Conservation (phyloP, 2,797 vertebrate genomes). For the Clarias platycephalus region DNA sequence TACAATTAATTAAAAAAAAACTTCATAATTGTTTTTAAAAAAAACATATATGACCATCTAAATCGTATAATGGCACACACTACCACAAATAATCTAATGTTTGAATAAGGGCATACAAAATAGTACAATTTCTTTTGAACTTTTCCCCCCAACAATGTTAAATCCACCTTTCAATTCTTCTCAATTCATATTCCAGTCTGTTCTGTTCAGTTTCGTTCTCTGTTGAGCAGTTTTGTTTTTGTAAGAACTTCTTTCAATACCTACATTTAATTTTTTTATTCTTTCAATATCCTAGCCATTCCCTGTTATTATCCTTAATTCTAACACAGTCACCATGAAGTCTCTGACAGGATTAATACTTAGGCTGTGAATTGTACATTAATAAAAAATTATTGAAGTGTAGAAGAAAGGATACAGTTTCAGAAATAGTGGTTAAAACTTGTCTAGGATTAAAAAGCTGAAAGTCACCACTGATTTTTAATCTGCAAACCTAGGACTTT, state of each 20-base stretch:
- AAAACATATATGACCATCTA: not conserved
- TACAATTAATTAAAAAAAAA: not conserved
- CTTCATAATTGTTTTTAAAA: too few species aligned
- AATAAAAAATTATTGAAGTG: not conserved
- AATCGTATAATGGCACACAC: not conserved
- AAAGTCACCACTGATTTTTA: not conserved
- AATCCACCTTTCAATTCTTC: not conserved
- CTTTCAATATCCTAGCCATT: too few species aligned
- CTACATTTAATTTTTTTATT: not conserved
- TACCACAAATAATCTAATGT: not conserved
- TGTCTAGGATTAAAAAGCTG: not conserved
- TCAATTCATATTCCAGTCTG: not conserved
- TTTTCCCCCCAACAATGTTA: not conserved
- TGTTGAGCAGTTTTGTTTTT: not conserved
- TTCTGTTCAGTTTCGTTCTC: not conserved
- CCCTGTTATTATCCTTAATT: not conserved
- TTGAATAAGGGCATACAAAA: not conserved
- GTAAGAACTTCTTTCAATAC: not conserved
- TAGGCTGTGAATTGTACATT: not conserved
- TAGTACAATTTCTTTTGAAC: not conserved
- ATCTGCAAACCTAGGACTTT: not conserved
- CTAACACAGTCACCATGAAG: not conserved
- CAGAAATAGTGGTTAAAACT: not conserved
- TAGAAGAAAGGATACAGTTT: not conserved
- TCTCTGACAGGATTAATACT: slow-evolving; percentile 6